Conservation (phyloP, 2,113 vertebrate species). For the Heterotis niloticus region DNA sequence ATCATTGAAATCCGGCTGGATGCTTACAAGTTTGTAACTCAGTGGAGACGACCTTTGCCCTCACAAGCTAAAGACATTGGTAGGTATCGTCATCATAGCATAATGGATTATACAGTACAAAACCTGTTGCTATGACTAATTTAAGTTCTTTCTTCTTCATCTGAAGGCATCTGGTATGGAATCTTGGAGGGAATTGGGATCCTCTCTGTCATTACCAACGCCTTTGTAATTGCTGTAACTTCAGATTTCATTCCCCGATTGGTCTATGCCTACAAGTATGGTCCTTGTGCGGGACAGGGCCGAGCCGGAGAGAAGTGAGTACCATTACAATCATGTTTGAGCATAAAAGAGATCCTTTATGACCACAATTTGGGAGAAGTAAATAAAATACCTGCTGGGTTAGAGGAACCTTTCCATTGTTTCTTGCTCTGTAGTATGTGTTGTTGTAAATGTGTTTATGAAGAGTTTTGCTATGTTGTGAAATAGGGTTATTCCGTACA, state of each 20-base stretch:
- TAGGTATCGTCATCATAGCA: conserved; percentile 44
- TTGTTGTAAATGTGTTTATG: too few species aligned
- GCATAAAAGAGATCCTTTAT: too few species aligned
- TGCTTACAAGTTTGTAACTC: conserved; percentile 95
- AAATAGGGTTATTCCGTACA: too few species aligned
- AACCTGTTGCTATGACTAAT: neutral
- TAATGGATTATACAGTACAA: neutral
- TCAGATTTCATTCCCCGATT: conserved; percentile 95
- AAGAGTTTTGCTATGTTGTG: too few species aligned
- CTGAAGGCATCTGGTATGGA: conserved; percentile 89
- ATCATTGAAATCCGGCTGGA: conserved; percentile 94
- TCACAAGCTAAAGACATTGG: conserved; percentile 94
- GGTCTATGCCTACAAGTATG: conserved; percentile 91
- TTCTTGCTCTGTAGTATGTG: too few species aligned
- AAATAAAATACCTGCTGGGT: too few species aligned
- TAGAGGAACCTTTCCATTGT: too few species aligned
- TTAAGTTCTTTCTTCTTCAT: conserved; percentile 37
- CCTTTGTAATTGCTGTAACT: conserved; percentile 92
- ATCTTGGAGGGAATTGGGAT: conserved; percentile 93
- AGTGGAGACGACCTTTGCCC: conserved; percentile 87
- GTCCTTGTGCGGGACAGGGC: conserved; percentile 84
- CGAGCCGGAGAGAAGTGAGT: conserved; percentile 85
- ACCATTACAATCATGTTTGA: neutral
- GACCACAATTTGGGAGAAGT: too few species aligned
- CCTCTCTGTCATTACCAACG: conserved; percentile 92